A percentile compares a stretch with the other conserved stretches of the same genome.
Evolutionary conservation across 2,888 invertebrate species (phyloP).

Genomic region (Drosophila antonietae): DNA sequence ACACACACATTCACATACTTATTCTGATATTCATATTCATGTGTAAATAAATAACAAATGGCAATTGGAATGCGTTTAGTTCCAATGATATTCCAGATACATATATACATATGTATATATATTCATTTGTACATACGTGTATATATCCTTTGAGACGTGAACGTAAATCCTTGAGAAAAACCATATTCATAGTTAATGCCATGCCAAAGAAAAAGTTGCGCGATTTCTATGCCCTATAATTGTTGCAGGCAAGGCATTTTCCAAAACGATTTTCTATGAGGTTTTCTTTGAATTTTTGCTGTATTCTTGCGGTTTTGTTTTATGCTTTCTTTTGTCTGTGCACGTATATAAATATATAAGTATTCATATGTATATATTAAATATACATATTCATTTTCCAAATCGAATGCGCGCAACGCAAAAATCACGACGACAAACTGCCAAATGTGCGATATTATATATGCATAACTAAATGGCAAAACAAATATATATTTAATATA

Average conservation of each 20-base stretch:
- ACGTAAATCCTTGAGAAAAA: constrained; percentile 84
- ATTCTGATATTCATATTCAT: constrained; percentile 26
- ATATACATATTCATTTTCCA: constrained; percentile 58
- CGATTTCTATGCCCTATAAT: constrained; percentile 26
- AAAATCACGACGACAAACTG: constrained; percentile 66
- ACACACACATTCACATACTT: constrained; percentile 2
- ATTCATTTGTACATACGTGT: constrained; percentile 79
- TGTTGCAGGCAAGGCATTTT: constrained; percentile 21
- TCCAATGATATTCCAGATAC: constrained; percentile 16
- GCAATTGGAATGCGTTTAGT: constrained; percentile 27
- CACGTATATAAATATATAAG: constrained; percentile 25
- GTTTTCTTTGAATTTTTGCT: constrained; percentile 16
- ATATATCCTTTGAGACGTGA: constrained; percentile 84
- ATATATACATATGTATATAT: neutral
- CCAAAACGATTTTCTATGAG: constrained; percentile 26
- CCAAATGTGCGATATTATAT: constrained; percentile 61
- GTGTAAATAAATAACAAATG: constrained; percentile 22
- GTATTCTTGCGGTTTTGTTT: constrained; percentile 40
- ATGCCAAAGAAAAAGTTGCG: constrained; percentile 51
- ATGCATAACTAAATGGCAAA: neutral
- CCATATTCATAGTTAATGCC: constrained; percentile 84
- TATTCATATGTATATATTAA: neutral
- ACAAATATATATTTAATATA: neutral
- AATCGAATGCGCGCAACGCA: constrained; percentile 69
- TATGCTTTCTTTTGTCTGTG: constrained; percentile 19